Conservation (phyloP, 2,888 invertebrate genomes). For the Eulithis prunata region DNA sequence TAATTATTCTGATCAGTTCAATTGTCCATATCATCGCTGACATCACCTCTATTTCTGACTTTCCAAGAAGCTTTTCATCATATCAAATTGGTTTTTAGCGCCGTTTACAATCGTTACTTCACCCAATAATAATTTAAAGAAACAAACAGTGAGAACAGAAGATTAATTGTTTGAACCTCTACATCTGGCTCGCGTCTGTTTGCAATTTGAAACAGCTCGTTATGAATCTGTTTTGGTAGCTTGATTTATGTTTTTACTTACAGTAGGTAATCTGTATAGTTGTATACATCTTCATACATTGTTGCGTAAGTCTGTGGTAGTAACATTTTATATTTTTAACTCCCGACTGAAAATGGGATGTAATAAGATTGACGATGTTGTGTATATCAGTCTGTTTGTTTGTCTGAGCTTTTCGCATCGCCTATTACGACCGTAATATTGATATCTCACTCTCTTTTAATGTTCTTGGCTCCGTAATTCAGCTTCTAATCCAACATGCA, state of each 20-base stretch:
- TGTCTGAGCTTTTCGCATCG: no score
- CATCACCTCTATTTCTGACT: neutral
- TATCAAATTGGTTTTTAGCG: neutral
- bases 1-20: neutral
- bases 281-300: no score
- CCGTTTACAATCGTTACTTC: constrained; percentile 23
- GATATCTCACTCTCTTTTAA: no score
- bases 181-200: constrained; percentile 38
- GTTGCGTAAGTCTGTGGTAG: no score
- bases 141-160: constrained; percentile 25
- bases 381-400: no score
- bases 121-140: constrained; percentile 19
- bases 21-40: neutral
- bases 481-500: no score
- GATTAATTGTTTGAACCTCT: constrained; percentile 32
- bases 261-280: neutral
- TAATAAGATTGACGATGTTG: no score
- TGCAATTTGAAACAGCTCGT: constrained; percentile 15
- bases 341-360: no score
- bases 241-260: neutral
- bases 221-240: constrained; percentile 2
- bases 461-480: no score
- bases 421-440: no score
- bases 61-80: neutral
- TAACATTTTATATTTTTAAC: no score